Percentiles rank a stretch among this genome's conserved stretches.
These are phyloP conservation scores for Atta cephalotes DNA, from an alignment of 1,140 invertebrate genomes.

Conservation along the genomic window DNA sequence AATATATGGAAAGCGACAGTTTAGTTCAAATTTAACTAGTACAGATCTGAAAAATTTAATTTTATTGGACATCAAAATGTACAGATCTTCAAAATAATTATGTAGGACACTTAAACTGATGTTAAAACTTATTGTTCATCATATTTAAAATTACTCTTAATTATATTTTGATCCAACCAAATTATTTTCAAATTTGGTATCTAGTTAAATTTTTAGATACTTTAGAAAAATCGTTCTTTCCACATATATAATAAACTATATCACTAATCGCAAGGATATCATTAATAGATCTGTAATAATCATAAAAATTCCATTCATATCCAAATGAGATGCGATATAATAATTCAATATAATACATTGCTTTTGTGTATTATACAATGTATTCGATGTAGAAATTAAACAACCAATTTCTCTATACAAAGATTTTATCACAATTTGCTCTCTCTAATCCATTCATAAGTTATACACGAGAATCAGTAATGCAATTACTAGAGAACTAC, in stretches of 20 bases:
- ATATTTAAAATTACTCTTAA: no score
- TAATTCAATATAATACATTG: not conserved
- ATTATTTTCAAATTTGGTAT: no score
- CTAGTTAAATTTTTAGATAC: no score
- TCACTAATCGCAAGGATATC: not conserved
- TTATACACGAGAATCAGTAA: constrained; percentile 27
- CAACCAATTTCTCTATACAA: not conserved
- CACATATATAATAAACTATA: not conserved
- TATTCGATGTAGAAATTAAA: not conserved
- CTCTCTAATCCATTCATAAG: constrained; percentile 26
- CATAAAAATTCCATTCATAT: constrained; percentile 9
- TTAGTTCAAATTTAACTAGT: no score
- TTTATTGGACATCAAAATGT: no score
- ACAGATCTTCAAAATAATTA: no score
- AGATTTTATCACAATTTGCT: constrained; percentile 21
- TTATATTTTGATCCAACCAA: no score
- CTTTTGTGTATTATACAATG: constrained; percentile 2
- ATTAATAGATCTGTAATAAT: not conserved
- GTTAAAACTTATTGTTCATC: no score
- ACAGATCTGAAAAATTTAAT: no score
- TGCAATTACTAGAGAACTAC: not conserved
- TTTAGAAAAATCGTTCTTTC: no score
- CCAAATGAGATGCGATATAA: constrained; percentile 14
- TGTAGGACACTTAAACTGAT: no score
- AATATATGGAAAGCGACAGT: no score